phyloP scores from a whole-genome alignment of 2,797 vertebrate species.

The Melanotaenia parkinsoni region DNA sequence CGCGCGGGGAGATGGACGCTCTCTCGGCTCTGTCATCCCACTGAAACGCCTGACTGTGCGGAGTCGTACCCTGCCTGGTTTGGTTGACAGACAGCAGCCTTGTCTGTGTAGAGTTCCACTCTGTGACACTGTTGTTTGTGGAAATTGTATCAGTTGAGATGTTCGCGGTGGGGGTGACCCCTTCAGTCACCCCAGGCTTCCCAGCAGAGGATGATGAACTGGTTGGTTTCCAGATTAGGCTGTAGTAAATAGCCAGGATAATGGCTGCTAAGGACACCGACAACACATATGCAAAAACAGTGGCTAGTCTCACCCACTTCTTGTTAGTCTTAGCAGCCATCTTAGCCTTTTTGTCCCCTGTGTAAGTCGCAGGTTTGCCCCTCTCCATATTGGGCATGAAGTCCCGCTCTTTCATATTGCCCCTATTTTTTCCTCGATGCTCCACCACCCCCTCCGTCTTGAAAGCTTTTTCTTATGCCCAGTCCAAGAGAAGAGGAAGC shows the following conservation, averaged over 20 bases:
- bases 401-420: constrained; percentile 95
- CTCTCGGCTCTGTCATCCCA: constrained; percentile 59
- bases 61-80: constrained; percentile 48
- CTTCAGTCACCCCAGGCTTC: constrained; percentile 55
- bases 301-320: constrained; percentile 99
- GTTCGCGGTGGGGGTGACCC: constrained; percentile 58
- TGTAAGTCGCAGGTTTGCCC: constrained; percentile 98
- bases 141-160: constrained; percentile 63
- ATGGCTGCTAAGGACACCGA: constrained; percentile 98
- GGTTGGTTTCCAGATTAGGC: constrained; percentile 95
- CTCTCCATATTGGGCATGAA: constrained; percentile 94
- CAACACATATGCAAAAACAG: constrained; percentile 96
- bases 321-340: constrained; percentile 99
- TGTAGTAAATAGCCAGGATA: constrained; percentile 97
- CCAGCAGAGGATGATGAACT: constrained; percentile 71
- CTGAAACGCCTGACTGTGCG: constrained; percentile 51
- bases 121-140: constrained; percentile 65
- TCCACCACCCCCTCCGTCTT: constrained; percentile 95
- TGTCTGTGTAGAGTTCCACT: constrained; percentile 77
- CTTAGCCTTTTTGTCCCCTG: constrained; percentile 99
- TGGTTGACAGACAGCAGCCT: constrained; percentile 47
- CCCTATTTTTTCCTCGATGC: constrained; percentile 93
- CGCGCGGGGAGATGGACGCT: constrained; percentile 41
- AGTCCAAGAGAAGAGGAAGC: constrained; percentile 73
- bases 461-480: constrained; percentile 80